These are phyloP conservation scores for Macropodus opercularis DNA, from an alignment of 2,797 vertebrate species.

Conservation along the genomic window DNA sequence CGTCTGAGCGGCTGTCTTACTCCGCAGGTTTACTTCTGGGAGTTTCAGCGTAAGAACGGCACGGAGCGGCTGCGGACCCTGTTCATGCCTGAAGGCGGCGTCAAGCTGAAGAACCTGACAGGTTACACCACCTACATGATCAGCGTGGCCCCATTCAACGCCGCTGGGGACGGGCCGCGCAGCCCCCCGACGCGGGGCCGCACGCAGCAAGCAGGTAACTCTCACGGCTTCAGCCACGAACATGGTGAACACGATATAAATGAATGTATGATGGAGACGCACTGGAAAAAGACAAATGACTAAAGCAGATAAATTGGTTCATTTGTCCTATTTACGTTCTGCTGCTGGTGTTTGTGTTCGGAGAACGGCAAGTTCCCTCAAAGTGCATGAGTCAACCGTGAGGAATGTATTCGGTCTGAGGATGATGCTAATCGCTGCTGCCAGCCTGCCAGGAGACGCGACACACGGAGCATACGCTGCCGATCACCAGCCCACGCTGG, in stretches of 20 bases:
- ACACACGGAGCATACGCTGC: slow-evolving; percentile 56
- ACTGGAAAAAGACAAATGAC: slow-evolving; percentile 10
- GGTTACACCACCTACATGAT: slow-evolving; percentile 96
- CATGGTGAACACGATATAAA: no score
- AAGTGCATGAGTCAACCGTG: slow-evolving; percentile 44
- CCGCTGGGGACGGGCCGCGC: slow-evolving; percentile 92
- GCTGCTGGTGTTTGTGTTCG: slow-evolving; percentile 13
- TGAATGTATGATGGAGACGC: slow-evolving; percentile 19
- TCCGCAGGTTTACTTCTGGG: slow-evolving; percentile 93
- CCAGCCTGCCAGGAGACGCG: slow-evolving; percentile 63
- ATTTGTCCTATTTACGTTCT: slow-evolving; percentile 50
- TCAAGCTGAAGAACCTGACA: slow-evolving; percentile 95
- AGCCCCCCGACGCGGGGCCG: slow-evolving; percentile 84
- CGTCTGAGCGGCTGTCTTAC: slow-evolving; percentile 24
- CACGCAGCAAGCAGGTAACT: slow-evolving; percentile 94
- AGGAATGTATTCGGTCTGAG: slow-evolving; percentile 58
- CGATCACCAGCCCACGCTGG: slow-evolving; percentile 50
- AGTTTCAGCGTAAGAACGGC: slow-evolving; percentile 87
- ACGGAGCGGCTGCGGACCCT: slow-evolving; percentile 88
- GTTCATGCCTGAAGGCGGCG: slow-evolving; percentile 90
- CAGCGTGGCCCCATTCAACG: slow-evolving; percentile 92
- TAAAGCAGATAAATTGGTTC: slow-evolving; percentile 49
- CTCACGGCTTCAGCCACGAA: no score
- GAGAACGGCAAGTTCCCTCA: slow-evolving; percentile 29
- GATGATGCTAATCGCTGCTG: slow-evolving; percentile 66